Evolutionary conservation across 2,113 vertebrate species (phyloP).

Genomic region (Pantherophis guttatus): DNA sequence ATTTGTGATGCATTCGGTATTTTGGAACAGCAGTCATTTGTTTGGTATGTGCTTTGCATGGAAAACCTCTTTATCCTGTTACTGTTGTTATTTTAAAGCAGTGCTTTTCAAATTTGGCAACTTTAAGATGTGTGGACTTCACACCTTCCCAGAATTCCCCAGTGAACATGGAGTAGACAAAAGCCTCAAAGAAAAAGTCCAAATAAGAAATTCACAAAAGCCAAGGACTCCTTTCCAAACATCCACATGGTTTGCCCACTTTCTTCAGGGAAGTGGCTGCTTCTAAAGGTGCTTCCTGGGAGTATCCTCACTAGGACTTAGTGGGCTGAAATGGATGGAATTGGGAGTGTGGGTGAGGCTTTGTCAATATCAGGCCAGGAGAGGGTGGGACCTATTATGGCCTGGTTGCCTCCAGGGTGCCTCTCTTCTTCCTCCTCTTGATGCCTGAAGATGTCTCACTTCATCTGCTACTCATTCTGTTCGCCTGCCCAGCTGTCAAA

Average conservation of each 20-base stretch:
- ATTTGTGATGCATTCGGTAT: not conserved
- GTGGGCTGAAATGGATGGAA: not conserved
- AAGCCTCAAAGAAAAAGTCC: not conserved
- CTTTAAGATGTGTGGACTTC: not conserved
- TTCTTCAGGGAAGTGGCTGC: not conserved
- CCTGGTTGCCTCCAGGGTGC: not conserved
- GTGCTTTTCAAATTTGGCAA: not conserved
- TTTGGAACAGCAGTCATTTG: not conserved
- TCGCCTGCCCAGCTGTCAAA: constrained; percentile 99
- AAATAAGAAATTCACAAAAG: not conserved
- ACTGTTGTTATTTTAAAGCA: not conserved
- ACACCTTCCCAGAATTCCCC: not conserved
- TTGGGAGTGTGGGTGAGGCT: not conserved
- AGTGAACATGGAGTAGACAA: not conserved
- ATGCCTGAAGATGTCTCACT: constrained; percentile 85
- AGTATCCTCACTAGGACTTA: not conserved
- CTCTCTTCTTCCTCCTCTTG: constrained; percentile 47
- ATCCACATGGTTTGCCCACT: not conserved
- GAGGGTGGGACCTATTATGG: not conserved
- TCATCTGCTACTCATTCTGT: constrained; percentile 91
- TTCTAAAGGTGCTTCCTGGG: not conserved
- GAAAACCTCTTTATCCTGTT: not conserved
- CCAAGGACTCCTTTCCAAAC: not conserved
- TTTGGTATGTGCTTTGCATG: not conserved
- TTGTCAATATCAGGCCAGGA: not conserved